These are phyloP conservation scores for Microctenopoma lineatum DNA, from an alignment of 2,797 vertebrate species.

Conservation along the genomic window DNA sequence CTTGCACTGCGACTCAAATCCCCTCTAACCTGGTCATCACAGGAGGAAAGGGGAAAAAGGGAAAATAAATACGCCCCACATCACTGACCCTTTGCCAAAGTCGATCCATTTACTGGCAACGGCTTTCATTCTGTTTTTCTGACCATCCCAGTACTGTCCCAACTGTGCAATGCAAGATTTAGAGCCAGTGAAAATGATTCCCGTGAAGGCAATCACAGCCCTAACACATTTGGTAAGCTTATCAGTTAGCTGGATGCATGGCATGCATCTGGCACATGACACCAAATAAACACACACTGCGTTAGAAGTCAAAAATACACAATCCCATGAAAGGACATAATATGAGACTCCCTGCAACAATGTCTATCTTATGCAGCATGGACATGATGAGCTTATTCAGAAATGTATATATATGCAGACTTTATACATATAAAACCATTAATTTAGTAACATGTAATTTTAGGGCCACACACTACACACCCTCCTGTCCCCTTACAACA, in stretches of 20 bases:
- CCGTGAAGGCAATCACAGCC: conserved; percentile 61
- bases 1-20: conserved; percentile 66
- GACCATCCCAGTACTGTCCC: conserved; percentile 66
- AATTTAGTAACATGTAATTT: neutral
- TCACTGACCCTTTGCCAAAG: conserved; percentile 65
- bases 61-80: conserved; percentile 59
- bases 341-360: neutral
- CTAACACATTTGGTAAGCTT: conserved; percentile 67
- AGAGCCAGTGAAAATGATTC: conserved; percentile 68
- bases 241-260: conserved; percentile 52
- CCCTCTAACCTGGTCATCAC: conserved; percentile 62
- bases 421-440: neutral
- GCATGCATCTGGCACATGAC: conserved; percentile 21
- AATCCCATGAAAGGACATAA: neutral
- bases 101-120: conserved; percentile 69
- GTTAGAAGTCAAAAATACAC: neutral
- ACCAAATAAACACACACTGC: neutral
- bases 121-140: conserved; percentile 69
- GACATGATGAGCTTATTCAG: neutral
- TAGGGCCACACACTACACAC: neutral
- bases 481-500: neutral
- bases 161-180: conserved; percentile 70
- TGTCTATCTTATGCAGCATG: neutral
- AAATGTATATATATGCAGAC: neutral
- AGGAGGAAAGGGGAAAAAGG: conserved; percentile 43